These are phyloP conservation scores for Chionodraco myersi DNA, from an alignment of 2,113 vertebrate species.

Conservation along the genomic window DNA sequence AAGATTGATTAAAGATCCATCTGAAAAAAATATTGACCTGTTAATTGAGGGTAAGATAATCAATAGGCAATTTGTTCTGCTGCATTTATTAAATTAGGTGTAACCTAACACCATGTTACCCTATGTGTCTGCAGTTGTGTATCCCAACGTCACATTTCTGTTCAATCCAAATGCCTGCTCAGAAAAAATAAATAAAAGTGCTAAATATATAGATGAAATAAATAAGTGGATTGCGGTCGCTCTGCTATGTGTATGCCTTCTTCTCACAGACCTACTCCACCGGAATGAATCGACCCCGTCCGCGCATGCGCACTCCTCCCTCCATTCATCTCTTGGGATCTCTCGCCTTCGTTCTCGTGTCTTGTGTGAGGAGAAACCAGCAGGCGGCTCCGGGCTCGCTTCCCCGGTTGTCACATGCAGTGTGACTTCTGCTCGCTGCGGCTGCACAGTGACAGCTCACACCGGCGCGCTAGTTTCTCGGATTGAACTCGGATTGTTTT, in stretches of 20 bases:
- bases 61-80: not conserved
- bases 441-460: conserved; percentile 43
- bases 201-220: not conserved
- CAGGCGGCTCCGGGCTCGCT: conserved; percentile 68
- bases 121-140: not conserved
- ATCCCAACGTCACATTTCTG: not conserved
- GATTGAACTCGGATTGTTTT: conserved; percentile 30
- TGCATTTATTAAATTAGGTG: not conserved
- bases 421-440: conserved; percentile 41
- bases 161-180: not conserved
- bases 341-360: conserved; percentile 8
- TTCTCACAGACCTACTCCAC: conserved; percentile 36
- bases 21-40: not conserved
- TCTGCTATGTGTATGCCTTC: conserved; percentile 20
- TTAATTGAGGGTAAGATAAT: not conserved
- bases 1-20: not conserved
- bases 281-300: conserved; percentile 56
- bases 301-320: conserved; percentile 70
- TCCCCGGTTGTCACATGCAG: conserved; percentile 39
- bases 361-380: conserved; percentile 62
- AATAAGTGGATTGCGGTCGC: conserved; percentile 21
- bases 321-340: conserved; percentile 57
- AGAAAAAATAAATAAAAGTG: not conserved
- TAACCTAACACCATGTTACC: not conserved
- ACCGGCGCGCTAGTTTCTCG: not conserved